A percentile compares a stretch with the other conserved stretches of the same genome.
Evolutionary conservation across 2,797 vertebrate species (phyloP).

Genomic region (Hyperoplus lanceolatus): DNA sequence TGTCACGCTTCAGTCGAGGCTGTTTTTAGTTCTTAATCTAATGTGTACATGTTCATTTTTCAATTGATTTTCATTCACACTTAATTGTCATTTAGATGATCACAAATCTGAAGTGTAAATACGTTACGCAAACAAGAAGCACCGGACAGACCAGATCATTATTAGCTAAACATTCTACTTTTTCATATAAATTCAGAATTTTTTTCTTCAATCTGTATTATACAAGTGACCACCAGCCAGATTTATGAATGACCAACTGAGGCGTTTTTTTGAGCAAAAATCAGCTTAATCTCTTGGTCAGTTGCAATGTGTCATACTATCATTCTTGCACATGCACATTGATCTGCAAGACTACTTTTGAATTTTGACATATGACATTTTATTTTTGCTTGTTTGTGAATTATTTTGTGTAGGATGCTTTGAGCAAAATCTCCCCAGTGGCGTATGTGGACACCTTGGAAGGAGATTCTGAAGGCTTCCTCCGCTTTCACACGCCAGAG

Average conservation of each 20-base stretch:
- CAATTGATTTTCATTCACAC: background rate
- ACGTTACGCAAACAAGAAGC: background rate
- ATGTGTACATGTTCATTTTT: background rate
- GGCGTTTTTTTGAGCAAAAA: background rate
- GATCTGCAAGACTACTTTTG: no score
- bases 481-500: slow-evolving; percentile 90
- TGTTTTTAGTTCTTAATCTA: background rate
- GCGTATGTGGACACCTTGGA: slow-evolving; percentile 94
- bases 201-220: no score
- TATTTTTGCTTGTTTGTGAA: background rate
- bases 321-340: background rate
- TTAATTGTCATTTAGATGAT: background rate
- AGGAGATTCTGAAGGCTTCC: slow-evolving; percentile 92
- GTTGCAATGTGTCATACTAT: background rate
- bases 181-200: no score
- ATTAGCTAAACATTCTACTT: background rate
- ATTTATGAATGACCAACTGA: background rate
- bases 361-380: background rate
- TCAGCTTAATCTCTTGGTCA: background rate
- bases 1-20: background rate
- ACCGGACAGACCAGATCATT: background rate
- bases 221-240: no score
- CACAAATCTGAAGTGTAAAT: background rate
- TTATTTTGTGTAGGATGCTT: slow-evolving; percentile 84
- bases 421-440: slow-evolving; percentile 88